These are phyloP conservation scores for Catharus ustulatus DNA, from an alignment of 2,797 vertebrate species.

Conservation along the genomic window DNA sequence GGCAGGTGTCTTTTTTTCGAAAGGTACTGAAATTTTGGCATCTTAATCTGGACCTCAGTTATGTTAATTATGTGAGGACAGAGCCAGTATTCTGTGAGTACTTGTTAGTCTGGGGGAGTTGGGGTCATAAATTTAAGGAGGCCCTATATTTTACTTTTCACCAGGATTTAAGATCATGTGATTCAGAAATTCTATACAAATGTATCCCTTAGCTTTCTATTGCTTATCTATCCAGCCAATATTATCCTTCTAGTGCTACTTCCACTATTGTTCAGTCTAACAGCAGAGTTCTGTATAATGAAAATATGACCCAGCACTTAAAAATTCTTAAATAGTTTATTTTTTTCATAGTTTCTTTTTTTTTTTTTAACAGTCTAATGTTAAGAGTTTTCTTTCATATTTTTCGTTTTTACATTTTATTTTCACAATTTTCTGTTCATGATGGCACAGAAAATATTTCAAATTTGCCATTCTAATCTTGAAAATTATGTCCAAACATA, in stretches of 20 bases:
- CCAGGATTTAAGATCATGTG: background rate
- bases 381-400: background rate
- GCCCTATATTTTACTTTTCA: background rate
- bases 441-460: background rate
- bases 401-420: background rate
- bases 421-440: background rate
- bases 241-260: background rate
- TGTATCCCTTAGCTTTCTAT: background rate
- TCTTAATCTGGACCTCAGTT: background rate
- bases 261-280: background rate
- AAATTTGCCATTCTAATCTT: background rate
- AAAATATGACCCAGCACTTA: background rate
- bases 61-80: background rate
- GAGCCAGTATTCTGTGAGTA: background rate
- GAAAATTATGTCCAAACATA: background rate
- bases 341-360: background rate
- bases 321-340: background rate
- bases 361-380: background rate
- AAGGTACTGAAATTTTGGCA: background rate
- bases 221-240: background rate
- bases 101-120: background rate
- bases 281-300: background rate
- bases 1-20: background rate
- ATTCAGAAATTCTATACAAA: background rate
- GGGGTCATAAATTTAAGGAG: background rate